A percentile compares a stretch with the other conserved stretches of the same genome.
Evolutionary conservation across 2,113 vertebrate genomes (phyloP).

Genomic region (Isurus oxyrinchus): DNA sequence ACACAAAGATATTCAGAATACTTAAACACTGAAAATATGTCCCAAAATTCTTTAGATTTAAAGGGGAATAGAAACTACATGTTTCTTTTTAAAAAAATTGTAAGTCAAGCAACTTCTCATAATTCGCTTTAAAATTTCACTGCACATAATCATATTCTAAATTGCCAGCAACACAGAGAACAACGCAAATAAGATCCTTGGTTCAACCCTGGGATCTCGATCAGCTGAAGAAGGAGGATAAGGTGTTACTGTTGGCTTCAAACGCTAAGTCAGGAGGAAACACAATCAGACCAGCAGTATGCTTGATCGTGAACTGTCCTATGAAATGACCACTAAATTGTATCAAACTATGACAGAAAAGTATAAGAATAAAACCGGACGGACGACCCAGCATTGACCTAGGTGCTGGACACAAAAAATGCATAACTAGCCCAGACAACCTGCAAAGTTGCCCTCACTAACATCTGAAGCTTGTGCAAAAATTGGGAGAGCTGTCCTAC

Average conservation of each 20-base stretch:
- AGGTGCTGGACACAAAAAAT: too few species aligned
- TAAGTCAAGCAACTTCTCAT: not conserved
- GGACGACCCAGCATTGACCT: too few species aligned
- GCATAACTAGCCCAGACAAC: too few species aligned
- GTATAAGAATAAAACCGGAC: too few species aligned
- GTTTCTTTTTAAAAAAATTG: not conserved
- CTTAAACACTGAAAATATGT: not conserved
- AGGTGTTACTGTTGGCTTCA: not conserved
- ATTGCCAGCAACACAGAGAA: not conserved
- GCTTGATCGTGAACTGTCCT: too few species aligned
- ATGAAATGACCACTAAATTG: too few species aligned
- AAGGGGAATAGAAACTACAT: not conserved
- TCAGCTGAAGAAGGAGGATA: not conserved
- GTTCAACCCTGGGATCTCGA: not conserved
- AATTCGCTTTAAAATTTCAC: not conserved
- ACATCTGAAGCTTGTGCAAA: too few species aligned
- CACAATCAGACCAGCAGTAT: not conserved
- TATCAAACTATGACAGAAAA: too few species aligned
- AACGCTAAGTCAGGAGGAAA: not conserved
- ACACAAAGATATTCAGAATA: not conserved
- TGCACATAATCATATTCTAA: not conserved
- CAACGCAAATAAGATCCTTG: not conserved
- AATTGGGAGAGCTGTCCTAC: too few species aligned
- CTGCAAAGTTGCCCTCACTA: too few species aligned
- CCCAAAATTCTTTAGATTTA: not conserved